Evolutionary conservation across 2,113 vertebrate genomes (phyloP), one percentile per base, ranked within the genome.

Genomic region (Amblyornis subalaris): DNA sequence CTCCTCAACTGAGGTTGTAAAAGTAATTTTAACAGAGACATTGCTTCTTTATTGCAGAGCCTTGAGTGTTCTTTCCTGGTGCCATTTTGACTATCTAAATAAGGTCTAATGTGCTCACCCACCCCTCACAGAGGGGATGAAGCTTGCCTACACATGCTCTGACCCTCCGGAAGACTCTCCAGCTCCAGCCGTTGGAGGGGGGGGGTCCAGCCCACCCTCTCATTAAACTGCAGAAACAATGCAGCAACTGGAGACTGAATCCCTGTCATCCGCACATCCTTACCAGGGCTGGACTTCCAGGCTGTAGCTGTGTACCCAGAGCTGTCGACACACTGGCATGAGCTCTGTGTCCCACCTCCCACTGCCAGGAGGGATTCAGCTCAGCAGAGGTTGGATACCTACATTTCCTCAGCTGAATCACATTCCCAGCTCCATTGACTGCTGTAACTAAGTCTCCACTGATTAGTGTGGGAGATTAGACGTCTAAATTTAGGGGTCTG

Each of bases 281-380:
- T 38, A 13, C 12, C 7, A 3, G 20, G 25, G 47, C 25, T 2
- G 45, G 55, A 17, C 33, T 91, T 74, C 33, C 60, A 67, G 66
- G 64, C 55, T 42, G 47, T 0, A 57, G 55, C 72, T 35, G 61
- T 17, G 65, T 22, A 51, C 21, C 31, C 33, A 35, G 38, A 66
- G 42, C 29, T 50, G 45, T 12, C 0, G 0, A 50, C 72, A 73
- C 10, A 21, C 2, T 1, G 2, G 29, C 40, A 6, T 40, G 65
- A 89, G 60, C 61, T 80, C 50, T 9, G 26, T 7, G 29, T 47
- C 71, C 78, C 57, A 82, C 28, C 60, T 77, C 45, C 38, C 40
- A 14, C 61, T 73, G 55, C 53, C 61, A 14, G 0, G 7, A 61
- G 62, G 62, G 48, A 74, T 58, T 31, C 44, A 38, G 57, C 29